Evolutionary conservation across 2,113 vertebrate species (phyloP), one percentile per base, ranked within the genome.

Genomic region (Gila orcuttii): DNA sequence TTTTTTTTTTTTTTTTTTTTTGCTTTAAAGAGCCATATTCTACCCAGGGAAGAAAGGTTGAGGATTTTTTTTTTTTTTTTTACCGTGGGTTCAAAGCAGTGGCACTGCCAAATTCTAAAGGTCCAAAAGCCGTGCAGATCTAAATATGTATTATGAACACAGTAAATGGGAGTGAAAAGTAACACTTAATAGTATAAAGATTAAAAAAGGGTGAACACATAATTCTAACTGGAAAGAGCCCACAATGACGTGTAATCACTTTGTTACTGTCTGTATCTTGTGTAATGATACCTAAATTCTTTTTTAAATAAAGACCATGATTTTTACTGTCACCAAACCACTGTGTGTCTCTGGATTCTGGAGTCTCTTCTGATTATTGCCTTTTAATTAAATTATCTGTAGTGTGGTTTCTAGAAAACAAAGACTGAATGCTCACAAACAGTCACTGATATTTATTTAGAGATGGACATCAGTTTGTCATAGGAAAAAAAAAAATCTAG

Each of bases 171-270:
- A 66, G 80, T 2, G n/a, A 50, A 39, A 79, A 80, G 74, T 81
- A 88, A 86, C 74, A 74, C 81, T 79, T 79, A 36, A 85, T 78
- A 78, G 60, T 64, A 78, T 82, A 60, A 59, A 82, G 69, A 88
- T 78, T n/a, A 75, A 76, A 28, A 33, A 74, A n/a, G 79, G 60
- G 28, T 69, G 59, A 84, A 78, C 82, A 76, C 17, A 39, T 66
- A 33, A 59, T 89, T 87, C 87, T 79, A 87, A 87, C 86, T 86
- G 86, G 84, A 86, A 86, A 85, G 36, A 79, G 31, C 75, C 66
- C 28, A 59, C 75, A 83, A 85, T 82, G 47, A 75, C 47, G 83
- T 83, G 77, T 85, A 85, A 83, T 89, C 86, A 89, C 86, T 25
- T 82, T 89, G 79, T 87, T 87, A 83, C 28, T 87, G 60, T 89